Percentiles rank a stretch among this genome's conserved stretches.
phyloP scores from a whole-genome alignment of 2,113 vertebrate species.

The Alexandromys fortis region DNA sequence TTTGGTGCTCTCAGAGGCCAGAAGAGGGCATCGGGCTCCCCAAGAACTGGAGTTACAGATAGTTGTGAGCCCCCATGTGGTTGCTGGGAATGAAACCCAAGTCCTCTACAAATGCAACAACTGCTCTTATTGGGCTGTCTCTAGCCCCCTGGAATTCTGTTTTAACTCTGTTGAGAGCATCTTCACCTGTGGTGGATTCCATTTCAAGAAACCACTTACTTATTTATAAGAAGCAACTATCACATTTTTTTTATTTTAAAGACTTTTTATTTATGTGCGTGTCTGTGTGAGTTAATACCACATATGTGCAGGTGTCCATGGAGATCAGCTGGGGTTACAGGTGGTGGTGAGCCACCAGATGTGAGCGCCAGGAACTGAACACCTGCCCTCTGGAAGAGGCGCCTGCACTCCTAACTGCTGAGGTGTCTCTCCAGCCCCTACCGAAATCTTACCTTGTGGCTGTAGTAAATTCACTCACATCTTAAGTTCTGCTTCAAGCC shows the following conservation, averaged over 20 bases:
- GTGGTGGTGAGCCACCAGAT: not conserved
- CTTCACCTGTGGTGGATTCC: not conserved
- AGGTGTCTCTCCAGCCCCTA: not conserved
- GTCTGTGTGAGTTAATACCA: not conserved
- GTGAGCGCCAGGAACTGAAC: not conserved
- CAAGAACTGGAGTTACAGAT: not conserved
- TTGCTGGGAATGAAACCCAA: not conserved
- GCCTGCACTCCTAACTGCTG: not conserved
- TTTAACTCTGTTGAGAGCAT: not conserved
- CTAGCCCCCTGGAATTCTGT: not conserved
- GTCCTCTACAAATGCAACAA: not conserved
- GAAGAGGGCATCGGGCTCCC: not conserved
- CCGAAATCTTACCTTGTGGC: not conserved
- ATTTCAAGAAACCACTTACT: not conserved
- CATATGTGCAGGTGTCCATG: not conserved
- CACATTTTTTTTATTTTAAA: not conserved
- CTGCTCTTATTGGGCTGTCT: not conserved
- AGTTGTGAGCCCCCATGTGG: not conserved
- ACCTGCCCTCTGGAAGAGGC: not conserved
- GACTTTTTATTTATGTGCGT: not conserved
- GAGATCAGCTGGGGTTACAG: not conserved
- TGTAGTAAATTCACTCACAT: not conserved
- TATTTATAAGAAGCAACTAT: not conserved
- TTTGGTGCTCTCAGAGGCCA: not conserved
- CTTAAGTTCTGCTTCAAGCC: not conserved